Conservation (phyloP, 2,797 vertebrate genomes). For the Syngnathus rostellatus region DNA sequence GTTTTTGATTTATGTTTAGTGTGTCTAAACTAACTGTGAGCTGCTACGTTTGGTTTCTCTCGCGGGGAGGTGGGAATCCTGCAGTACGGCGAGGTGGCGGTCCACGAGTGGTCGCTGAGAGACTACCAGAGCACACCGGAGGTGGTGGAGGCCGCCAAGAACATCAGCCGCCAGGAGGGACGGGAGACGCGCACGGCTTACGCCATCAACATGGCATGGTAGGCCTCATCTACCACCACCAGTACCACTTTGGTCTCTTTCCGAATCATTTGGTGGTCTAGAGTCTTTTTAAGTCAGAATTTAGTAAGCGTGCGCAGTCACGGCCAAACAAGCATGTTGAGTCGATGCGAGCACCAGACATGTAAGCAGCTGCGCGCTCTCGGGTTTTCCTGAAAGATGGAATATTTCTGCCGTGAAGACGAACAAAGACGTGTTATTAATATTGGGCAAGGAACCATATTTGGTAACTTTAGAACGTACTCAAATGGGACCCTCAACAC, state of each 20-base stretch:
- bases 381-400: neutral
- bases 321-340: neutral
- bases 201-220: conserved; percentile 85
- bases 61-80: conserved; percentile 80
- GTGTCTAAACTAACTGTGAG: too few species aligned
- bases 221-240: conserved; percentile 23
- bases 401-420: neutral
- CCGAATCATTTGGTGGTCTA: neutral
- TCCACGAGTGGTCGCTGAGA: conserved; percentile 86
- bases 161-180: conserved; percentile 89
- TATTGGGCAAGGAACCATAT: neutral
- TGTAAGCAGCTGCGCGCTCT: neutral
- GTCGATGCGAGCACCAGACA: neutral
- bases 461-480: neutral
- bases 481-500: neutral
- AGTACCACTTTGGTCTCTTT: neutral
- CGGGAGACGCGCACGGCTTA: conserved; percentile 84
- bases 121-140: conserved; percentile 78
- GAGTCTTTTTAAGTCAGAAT: too few species aligned
- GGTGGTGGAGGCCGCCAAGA: conserved; percentile 84
- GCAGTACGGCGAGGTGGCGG: conserved; percentile 83
- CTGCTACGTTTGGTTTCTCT: too few species aligned
- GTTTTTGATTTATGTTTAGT: too few species aligned
- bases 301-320: too few species aligned
- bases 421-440: neutral